Evolutionary conservation across 1,140 invertebrate species (phyloP).

Genomic region (Drosophila rufa): DNA sequence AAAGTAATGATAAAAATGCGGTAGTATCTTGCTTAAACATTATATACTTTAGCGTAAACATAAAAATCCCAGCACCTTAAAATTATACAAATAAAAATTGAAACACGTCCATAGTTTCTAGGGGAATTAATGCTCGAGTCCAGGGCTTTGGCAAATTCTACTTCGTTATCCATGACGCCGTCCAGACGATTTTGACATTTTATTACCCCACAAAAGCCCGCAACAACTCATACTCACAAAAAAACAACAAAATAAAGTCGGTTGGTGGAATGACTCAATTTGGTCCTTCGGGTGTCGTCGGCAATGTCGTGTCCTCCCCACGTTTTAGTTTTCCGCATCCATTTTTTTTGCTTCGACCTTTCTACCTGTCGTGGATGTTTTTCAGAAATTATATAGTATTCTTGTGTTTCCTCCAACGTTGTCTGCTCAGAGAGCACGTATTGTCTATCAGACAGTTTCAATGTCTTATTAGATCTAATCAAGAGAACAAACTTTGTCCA

Average conservation of each 20-base stretch:
- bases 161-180: conserved; percentile 17
- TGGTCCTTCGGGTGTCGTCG: conserved; percentile 10
- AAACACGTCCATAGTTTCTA: background rate
- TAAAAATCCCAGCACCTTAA: background rate
- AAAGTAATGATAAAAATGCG: too few relatives aligned
- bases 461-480: conserved; percentile 23
- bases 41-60: background rate
- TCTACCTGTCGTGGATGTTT: conserved; percentile 1
- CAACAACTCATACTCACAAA: conserved; percentile 8
- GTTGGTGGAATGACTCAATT: conserved; percentile 13
- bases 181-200: conserved; percentile 19
- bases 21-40: too few relatives aligned
- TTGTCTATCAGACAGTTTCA: conserved; percentile 19
- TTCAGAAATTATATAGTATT: conserved; percentile 8
- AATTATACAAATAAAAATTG: background rate
- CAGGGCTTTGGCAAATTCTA: conserved; percentile 8
- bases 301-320: background rate
- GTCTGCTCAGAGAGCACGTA: conserved; percentile 7
- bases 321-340: conserved; percentile 1
- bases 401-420: background rate
- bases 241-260: background rate
- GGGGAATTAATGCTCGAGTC: background rate
- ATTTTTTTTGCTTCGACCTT: background rate
- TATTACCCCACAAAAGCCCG: conserved; percentile 15
- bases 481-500: conserved; percentile 13